Conservation (phyloP, 2,113 vertebrate genomes). For the Mohoua ochrocephala region DNA sequence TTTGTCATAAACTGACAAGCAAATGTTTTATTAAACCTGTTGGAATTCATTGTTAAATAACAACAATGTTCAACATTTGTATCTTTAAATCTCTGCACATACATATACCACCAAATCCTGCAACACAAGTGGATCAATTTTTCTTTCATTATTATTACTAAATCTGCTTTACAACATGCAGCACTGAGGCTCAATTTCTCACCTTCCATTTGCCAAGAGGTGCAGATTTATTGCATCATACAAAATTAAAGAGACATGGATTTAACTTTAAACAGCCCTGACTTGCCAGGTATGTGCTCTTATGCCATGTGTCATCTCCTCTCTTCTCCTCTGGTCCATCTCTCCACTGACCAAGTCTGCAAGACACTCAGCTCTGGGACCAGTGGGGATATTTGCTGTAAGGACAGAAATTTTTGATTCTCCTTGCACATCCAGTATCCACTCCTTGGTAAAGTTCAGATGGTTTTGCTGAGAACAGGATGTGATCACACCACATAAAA, state of each 20-base stretch:
- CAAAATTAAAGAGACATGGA: not conserved
- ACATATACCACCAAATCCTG: not conserved
- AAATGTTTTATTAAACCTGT: constrained; percentile 30
- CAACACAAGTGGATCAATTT: not conserved
- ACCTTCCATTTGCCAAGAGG: not conserved
- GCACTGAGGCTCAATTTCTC: not conserved
- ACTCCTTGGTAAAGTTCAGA: not conserved
- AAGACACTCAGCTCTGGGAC: not conserved
- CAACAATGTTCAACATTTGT: not conserved
- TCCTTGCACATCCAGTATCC: not conserved
- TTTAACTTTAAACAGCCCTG: not conserved
- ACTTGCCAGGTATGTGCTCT: not conserved
- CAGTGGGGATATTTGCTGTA: not conserved
- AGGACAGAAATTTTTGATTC: not conserved
- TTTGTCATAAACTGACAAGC: constrained; percentile 17
- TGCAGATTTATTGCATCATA: not conserved
- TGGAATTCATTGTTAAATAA: constrained; percentile 40
- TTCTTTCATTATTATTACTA: constrained; percentile 16
- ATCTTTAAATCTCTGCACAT: not conserved
- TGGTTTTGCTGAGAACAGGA: not conserved
- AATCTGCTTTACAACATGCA: not conserved
- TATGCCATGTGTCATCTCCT: not conserved
- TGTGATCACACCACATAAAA: not conserved
- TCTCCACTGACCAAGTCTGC: not conserved
- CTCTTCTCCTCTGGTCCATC: not conserved